Base-by-base conservation (phyloP, 2,888 invertebrate genomes). In the Pterostichus niger region DNA sequence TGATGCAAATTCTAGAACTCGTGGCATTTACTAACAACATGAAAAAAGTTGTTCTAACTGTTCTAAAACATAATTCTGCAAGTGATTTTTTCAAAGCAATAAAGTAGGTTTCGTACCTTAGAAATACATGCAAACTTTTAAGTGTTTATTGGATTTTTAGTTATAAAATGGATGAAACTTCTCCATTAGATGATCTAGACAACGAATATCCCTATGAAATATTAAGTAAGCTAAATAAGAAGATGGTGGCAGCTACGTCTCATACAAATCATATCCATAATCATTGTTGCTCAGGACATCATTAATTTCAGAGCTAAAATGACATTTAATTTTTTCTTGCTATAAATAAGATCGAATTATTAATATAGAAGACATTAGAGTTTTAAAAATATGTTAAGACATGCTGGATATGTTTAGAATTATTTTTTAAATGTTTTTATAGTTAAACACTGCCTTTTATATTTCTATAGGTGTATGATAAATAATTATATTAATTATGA, bases 21-120 rank as follows among this genome's bases (percentile, higher is more conserved):
- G 92, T 98, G 83, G 96, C 96, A 64, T 92, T 90, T 87, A 93
- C 93, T 84, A 94, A 94, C 87, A 92, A 92, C 86, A 95, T 97
- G 95, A 92, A 92, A 86, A 96, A 95, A 91, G 95, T 97, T 68
- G 93, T 97, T 80, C 91, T 97, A 86, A 97, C 97, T 9, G 95
- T 95, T 76, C 93, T 97, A 85, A 96, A 95, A 87, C 93, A 95
- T 88, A 97, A 97, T 90, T 92, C 93, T 52, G 89, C 92, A 56
- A 95, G 95, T 0, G 90, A 93, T 4, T 97, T 97, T 90, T 97
- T 96, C 90, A 93, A 93, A 87, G 93, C 94, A 80, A 92, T 96
- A 87, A 95, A 94, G 96, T 96, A 91, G 90, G 90, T 88, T 40
- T 46, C 59, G 44, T 24, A 44, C 40, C 1, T 24, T 24, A 40